A percentile compares a stretch with the other conserved stretches of the same genome.
Conservation (phyloP, 2,113 vertebrate genomes). For the Petroica traversi region DNA sequence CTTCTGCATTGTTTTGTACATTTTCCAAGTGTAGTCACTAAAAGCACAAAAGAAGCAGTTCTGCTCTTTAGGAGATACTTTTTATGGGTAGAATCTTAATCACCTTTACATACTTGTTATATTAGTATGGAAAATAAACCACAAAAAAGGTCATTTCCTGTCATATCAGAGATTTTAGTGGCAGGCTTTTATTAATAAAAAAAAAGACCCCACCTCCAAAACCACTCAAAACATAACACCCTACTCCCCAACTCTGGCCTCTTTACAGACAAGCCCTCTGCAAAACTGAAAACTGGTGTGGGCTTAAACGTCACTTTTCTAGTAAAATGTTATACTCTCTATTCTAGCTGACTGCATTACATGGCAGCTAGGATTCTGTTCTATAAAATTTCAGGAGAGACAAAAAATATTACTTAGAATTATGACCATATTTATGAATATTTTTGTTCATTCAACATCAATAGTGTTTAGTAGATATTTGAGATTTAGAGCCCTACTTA, state of each 20-base stretch:
- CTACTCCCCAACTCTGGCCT: accelerated
- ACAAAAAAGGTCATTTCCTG: neutral
- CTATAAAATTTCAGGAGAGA: neutral
- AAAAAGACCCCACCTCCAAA: neutral
- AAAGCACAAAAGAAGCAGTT: neutral
- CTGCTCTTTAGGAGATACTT: neutral
- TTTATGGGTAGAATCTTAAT: neutral
- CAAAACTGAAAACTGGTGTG: neutral
- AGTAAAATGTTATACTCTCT: neutral
- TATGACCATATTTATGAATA: neutral
- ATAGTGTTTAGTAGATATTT: neutral
- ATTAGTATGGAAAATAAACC: neutral
- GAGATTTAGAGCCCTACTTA: neutral
- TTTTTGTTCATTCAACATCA: neutral
- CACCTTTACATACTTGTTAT: neutral
- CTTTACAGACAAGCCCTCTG: neutral
- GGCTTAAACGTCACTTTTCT: neutral
- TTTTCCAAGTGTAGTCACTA: neutral
- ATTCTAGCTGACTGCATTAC: neutral
- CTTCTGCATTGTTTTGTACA: neutral
- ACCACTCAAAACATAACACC: neutral
- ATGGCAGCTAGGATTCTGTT: neutral
- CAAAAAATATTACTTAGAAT: neutral
- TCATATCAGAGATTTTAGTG: neutral
- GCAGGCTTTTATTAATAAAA: neutral